A percentile compares a stretch with the other conserved stretches of the same genome.
phyloP scores from a whole-genome alignment of 2,888 invertebrate genomes.

The Apocheima hispidaria region DNA sequence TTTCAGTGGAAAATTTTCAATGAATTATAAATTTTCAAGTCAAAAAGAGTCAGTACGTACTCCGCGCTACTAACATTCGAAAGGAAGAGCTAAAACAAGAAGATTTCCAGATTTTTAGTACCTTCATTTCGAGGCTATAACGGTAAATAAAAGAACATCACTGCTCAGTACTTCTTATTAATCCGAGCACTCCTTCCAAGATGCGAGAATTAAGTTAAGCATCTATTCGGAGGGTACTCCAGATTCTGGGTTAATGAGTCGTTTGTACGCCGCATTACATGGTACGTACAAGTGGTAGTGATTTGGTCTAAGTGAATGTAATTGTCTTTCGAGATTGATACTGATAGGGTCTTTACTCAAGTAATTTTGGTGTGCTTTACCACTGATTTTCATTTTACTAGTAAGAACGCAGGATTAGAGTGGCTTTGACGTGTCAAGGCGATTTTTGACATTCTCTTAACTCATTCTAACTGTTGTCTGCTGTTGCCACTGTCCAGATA shows the following conservation, averaged over 20 bases:
- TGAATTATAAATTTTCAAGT: too few species aligned
- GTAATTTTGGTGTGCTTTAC: neutral
- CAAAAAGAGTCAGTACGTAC: too few species aligned
- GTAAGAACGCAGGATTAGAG: too few species aligned
- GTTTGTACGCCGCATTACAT: conserved; percentile 41
- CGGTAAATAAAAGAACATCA: neutral
- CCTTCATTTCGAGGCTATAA: neutral
- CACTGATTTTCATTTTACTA: too few species aligned
- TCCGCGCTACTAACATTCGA: too few species aligned
- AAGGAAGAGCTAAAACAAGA: neutral
- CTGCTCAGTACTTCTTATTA: conserved; percentile 18
- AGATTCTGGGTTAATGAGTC: conserved; percentile 46
- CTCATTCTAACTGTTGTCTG: too few species aligned
- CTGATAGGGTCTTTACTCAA: conserved; percentile 2
- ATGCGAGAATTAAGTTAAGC: conserved; percentile 41
- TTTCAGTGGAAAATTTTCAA: too few species aligned
- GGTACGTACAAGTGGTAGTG: conserved; percentile 33
- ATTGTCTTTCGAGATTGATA: conserved; percentile 22
- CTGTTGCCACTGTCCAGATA: too few species aligned
- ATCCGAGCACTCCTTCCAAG: conserved; percentile 35
- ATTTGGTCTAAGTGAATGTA: conserved; percentile 33
- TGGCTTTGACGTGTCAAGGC: conserved; percentile 3
- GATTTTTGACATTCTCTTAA: neutral
- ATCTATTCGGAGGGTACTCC: conserved; percentile 34
- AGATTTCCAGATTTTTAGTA: neutral